A percentile compares a stretch with the other conserved stretches of the same genome.
Conservation (phyloP, 2,113 vertebrate genomes). For the Hiodon alosoides region DNA sequence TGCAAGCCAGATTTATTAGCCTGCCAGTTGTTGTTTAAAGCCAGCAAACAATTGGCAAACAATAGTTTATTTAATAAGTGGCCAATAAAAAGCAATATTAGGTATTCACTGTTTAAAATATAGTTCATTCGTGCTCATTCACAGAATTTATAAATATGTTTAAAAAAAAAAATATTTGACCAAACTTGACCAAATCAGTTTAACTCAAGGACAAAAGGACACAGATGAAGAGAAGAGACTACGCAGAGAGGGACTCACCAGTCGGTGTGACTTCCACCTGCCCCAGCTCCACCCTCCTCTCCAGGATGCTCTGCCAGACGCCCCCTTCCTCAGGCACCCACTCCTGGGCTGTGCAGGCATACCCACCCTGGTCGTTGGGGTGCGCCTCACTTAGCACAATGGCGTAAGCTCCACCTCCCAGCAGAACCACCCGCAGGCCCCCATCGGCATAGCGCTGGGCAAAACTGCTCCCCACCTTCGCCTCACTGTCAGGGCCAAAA, state of each 20-base stretch:
- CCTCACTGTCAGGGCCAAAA: conserved; percentile 70
- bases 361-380: conserved; percentile 64
- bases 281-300: conserved; percentile 71
- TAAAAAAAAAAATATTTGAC: too few species aligned
- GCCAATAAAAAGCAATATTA: too few species aligned
- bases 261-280: conserved; percentile 65
- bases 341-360: conserved; percentile 74
- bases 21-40: too few species aligned
- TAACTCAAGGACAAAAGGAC: too few species aligned
- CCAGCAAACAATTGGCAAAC: too few species aligned
- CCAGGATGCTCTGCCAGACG: conserved; percentile 78
- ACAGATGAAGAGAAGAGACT: not conserved
- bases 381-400: conserved; percentile 66
- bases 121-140: too few species aligned
- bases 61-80: too few species aligned
- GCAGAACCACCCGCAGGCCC: conserved; percentile 69
- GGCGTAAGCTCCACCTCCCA: conserved; percentile 59
- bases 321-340: conserved; percentile 74
- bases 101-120: too few species aligned
- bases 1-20: too few species aligned
- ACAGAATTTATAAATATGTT: too few species aligned
- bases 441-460: conserved; percentile 68
- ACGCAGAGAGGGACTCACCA: conserved; percentile 58
- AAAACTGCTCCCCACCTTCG: conserved; percentile 57
- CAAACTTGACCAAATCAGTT: too few species aligned